Conservation (phyloP, 30 jellyfish, hydroid and myxozoan species). For the Pseudorhiza aurosa region DNA sequence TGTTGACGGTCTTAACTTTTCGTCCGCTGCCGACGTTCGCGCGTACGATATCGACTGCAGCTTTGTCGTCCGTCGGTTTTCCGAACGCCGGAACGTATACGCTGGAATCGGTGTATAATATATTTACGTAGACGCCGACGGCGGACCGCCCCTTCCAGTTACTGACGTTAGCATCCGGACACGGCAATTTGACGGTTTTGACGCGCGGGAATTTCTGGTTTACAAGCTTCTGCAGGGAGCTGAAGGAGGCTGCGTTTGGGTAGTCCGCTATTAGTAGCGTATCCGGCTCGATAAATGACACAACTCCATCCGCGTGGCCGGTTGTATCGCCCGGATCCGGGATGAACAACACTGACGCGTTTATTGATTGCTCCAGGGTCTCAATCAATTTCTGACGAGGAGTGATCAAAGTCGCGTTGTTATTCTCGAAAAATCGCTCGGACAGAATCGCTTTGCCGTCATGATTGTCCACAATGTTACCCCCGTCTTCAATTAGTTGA, state of each 20-base stretch:
- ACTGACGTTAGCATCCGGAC: constrained; percentile 34
- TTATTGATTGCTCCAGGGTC: not conserved
- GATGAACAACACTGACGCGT: constrained; percentile 20
- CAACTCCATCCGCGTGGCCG: constrained; percentile 62
- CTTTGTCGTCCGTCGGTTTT: not conserved
- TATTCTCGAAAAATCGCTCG: constrained; percentile 23
- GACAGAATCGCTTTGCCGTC: constrained; percentile 39
- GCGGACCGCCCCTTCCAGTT: constrained; percentile 40
- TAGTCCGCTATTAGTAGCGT: constrained; percentile 31
- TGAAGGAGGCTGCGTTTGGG: constrained; percentile 1
- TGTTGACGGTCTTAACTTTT: constrained; percentile 12
- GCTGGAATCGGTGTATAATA: constrained; percentile 29
- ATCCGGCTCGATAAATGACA: constrained; percentile 43
- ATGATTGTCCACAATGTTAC: constrained; percentile 50
- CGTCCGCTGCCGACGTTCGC: constrained; percentile 6
- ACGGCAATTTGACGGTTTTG: constrained; percentile 33
- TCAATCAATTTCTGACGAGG: constrained; percentile 2
- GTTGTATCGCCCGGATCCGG: constrained; percentile 65
- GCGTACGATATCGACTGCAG: constrained; percentile 9
- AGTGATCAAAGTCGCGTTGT: not conserved
- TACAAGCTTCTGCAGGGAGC: not conserved
- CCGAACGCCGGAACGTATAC: constrained; percentile 37
- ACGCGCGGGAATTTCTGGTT: constrained; percentile 22
- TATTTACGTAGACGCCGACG: constrained; percentile 58
- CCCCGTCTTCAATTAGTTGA: constrained; percentile 33